Conservation (phyloP, 2,797 vertebrate genomes). For the Sebastes jordani region DNA sequence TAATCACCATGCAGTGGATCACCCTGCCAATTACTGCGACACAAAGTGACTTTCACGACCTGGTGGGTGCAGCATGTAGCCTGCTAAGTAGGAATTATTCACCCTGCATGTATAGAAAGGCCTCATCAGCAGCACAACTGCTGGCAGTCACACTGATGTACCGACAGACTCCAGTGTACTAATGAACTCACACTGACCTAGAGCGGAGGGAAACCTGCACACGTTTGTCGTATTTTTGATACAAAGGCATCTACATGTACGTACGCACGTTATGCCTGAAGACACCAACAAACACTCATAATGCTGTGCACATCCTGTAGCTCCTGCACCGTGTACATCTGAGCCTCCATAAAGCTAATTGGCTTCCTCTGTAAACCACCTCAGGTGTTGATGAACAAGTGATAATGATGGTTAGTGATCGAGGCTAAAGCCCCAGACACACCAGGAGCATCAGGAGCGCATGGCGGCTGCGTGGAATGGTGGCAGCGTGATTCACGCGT, state of each 20-base stretch:
- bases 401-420: too few relatives aligned
- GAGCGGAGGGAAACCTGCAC: neutral
- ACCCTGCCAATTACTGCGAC: slow-evolving; percentile 72
- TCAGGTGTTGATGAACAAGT: too few relatives aligned
- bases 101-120: slow-evolving; percentile 45
- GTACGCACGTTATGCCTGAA: neutral
- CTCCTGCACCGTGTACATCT: neutral
- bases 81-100: slow-evolving; percentile 71
- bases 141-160: slow-evolving; percentile 23
- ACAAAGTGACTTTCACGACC: slow-evolving; percentile 77
- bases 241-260: neutral
- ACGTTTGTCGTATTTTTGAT: neutral
- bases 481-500: too few relatives aligned
- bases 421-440: too few relatives aligned
- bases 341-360: slow-evolving; percentile 13
- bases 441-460: too few relatives aligned
- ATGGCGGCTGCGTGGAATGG: too few relatives aligned
- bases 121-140: slow-evolving; percentile 35
- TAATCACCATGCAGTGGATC: slow-evolving; percentile 66
- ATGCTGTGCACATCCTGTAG: neutral
- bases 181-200: neutral
- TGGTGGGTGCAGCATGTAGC: slow-evolving; percentile 58
- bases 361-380: neutral
- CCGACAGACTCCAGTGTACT: neutral
- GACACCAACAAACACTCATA: neutral